Percentiles rank a stretch among this genome's conserved stretches.
These are phyloP conservation scores for Sycobia sp. DNA, from an alignment of 1,140 invertebrate genomes.

Conservation along the genomic window DNA sequence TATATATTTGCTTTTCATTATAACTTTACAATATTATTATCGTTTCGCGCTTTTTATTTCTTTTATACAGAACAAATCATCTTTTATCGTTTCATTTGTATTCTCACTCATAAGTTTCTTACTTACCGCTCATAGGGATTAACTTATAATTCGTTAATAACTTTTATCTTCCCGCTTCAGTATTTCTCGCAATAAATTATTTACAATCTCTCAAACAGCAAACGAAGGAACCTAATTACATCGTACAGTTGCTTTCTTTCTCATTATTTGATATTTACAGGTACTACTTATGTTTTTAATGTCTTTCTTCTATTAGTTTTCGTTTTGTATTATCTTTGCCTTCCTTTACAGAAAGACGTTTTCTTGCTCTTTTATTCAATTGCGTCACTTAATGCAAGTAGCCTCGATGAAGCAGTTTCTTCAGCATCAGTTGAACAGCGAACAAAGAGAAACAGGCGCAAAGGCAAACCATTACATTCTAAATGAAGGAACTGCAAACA, in stretches of 20 bases:
- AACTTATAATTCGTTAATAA: conserved; percentile 55
- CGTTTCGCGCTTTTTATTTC: conserved; percentile 40
- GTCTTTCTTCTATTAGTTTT: conserved; percentile 18
- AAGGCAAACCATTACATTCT: conserved; percentile 39
- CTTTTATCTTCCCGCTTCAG: conserved; percentile 34
- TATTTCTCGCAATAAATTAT: conserved; percentile 33
- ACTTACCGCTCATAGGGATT: conserved; percentile 46
- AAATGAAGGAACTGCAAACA: conserved; percentile 56
- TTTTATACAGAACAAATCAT: conserved; percentile 56
- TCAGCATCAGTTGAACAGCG: conserved; percentile 28
- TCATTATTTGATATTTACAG: conserved; percentile 61
- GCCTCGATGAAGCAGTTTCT: conserved; percentile 27
- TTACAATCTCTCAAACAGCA: conserved; percentile 48
- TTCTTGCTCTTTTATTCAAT: background rate
- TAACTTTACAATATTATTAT: conserved; percentile 60
- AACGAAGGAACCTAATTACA: conserved; percentile 63
- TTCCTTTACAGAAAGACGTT: conserved; percentile 9
- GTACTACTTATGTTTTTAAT: conserved; percentile 55
- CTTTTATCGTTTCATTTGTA: conserved; percentile 32
- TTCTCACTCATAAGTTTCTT: conserved; percentile 32
- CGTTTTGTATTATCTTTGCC: background rate
- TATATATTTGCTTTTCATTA: conserved; percentile 59
- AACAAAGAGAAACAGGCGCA: conserved; percentile 20
- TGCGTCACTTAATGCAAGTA: background rate
- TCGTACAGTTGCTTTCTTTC: conserved; percentile 47